Evolutionary conservation across 2,113 vertebrate species (phyloP), one percentile per base, ranked within the genome.

Genomic region (Octodon degus): DNA sequence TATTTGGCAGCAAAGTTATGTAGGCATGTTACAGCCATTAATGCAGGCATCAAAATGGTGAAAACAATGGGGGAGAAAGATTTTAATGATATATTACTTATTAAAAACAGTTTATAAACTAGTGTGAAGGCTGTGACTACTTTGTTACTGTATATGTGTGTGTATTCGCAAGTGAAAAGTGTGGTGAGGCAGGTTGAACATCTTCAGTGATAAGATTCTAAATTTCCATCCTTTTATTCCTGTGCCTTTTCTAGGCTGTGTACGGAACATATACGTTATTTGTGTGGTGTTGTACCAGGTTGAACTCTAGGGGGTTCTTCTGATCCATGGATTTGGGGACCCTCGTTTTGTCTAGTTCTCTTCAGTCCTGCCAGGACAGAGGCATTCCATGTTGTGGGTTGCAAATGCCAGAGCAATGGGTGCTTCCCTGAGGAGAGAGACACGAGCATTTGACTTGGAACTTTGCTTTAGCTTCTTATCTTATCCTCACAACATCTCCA

Each of bases 81-180:
- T 47, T 92, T 95, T 88, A 63, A 63, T 96, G 68, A 47, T 34
- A 55, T 55, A 65, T 72, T 84, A 70, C 34, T 93, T 94, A 37
- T 55, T 74, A 72, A 92, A 91, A 83, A 65, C n/a, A 90, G 83
- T 79, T 95, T 47, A 47, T 87, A 95, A 89, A 74, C 62, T 90
- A 67, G 50, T 93, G 17, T 27, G 6, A 79, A 63, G 17, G 43
- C 2, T 47, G 1, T 43, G 13, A 60, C 16, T 93, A 90, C 60
- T 77, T 88, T 68, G 72, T 68, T 24, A 90, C 55, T 58, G 17
- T 16, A 86, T 68, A 63, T 68, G 10, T 70, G 9, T 72, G n/a
- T 65, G 0, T 80, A 58, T 86, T 60, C 50, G 62, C 25, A 79
- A 90, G 22, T 70, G 70, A 80, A 95, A 58, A 72, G 8, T 20